Evolutionary conservation across 2,113 vertebrate species (phyloP).

Genomic region (Hyperoodon ampullatus): DNA sequence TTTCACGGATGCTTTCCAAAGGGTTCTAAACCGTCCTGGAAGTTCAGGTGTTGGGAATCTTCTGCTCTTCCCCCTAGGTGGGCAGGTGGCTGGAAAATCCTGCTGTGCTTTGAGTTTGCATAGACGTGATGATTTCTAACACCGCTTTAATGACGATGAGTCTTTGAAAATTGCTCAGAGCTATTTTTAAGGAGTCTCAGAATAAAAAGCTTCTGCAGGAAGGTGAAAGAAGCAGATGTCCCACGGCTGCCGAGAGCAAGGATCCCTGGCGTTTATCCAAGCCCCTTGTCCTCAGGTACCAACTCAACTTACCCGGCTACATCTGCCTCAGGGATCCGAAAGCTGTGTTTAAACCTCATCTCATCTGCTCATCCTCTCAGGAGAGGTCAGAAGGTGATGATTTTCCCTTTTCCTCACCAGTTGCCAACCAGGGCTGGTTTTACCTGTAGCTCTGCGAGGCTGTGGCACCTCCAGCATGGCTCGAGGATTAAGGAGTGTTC

Average conservation of each 20-base stretch:
- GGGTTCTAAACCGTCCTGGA: not conserved
- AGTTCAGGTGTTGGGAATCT: not conserved
- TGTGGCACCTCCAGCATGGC: accelerated
- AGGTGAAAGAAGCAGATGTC: not conserved
- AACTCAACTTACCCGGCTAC: not conserved
- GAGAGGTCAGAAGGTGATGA: no score
- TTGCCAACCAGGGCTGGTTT: accelerated
- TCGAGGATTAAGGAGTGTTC: accelerated
- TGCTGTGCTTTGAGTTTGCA: not conserved
- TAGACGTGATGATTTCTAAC: not conserved
- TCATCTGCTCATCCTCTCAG: accelerated
- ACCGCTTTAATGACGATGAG: constrained; percentile 34
- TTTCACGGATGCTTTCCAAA: not conserved
- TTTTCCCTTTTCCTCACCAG: not conserved
- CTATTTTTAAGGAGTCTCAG: constrained; percentile 52
- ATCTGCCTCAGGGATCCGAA: not conserved
- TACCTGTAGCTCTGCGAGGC: accelerated
- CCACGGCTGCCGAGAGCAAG: not conserved
- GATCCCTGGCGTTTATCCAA: not conserved
- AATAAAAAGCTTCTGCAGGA: constrained; percentile 8
- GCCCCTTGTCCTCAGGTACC: not conserved
- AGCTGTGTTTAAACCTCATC: not conserved
- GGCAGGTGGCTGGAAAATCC: not conserved
- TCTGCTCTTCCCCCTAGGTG: not conserved
- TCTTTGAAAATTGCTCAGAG: constrained; percentile 59